Evolutionary conservation across 2,888 invertebrate species (phyloP), one percentile per base, ranked within the genome.

Genomic region (Mythimna albipuncta): DNA sequence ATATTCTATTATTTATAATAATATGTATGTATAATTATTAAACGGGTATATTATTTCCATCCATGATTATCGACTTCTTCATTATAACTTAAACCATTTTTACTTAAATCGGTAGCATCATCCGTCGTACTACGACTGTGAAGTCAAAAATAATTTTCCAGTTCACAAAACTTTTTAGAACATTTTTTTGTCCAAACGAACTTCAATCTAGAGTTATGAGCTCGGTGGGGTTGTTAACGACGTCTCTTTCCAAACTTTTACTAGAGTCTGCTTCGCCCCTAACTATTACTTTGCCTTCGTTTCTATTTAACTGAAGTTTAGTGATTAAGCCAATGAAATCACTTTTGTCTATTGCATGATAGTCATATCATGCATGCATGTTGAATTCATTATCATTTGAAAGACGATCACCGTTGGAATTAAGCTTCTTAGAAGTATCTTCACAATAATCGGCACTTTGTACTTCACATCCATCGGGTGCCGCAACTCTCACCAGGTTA

Each of bases 181-280:
- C 1, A n/a, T 75, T 63, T 64, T 70, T 71, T 72, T 65, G 11
- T 50, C 41, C n/a, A 32, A 76, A 52, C 63, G 16, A 55, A 66
- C 59, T 80, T 65, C 44, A 13, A 21, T 69, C n/a, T 47, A 41
- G 66, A 79, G 72, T 72, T 72, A 64, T 66, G 64, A 66, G 50
- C 21, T 66, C 52, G 26, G 26, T 38, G 21, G 72, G 59, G 62
- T 57, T 69, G 64, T 69, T 81, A 81, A 77, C 59, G 69, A 81
- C 66, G 50, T 64, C 59, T 63, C 64, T 68, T 67, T 68, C 4
- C 3, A 10, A 72, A 80, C 64, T 81, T 64, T 57, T 10, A 35
- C 32, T 64, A 32, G 35, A 38, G 35, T 58, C 10, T 32, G 47
- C 11, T 64, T 44, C 54, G 64, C 66, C 58, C 54, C 57, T 50